Base-by-base conservation (phyloP, 2,888 invertebrate species). In the Parasteatoda lunata region DNA sequence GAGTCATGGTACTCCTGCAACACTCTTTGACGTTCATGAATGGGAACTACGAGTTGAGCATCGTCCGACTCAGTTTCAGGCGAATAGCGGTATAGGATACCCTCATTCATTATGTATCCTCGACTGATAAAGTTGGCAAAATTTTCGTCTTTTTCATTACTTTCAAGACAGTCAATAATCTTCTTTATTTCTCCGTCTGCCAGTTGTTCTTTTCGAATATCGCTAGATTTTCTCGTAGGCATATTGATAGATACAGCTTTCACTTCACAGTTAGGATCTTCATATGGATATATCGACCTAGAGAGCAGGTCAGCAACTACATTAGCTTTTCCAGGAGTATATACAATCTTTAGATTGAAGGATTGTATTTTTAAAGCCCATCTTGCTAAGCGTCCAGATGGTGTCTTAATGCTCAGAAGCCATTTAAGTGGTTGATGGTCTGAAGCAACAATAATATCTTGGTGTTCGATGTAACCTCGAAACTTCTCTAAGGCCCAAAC, bases 331-430 rank as follows among this genome's bases (percentile, higher is more conserved):
- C 54, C 70, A 0, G 30, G 30, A 30, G 30, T 30, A 30, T 30
- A 30, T 30, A 30, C 30, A 30, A 30, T 30, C 30, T 30, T 49
- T 45, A 65, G 49, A 47, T 81, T 81, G 45, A 51, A 66, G 6
- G 72, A 48, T 30, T 81, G 81, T 4, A 81, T 15, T 30, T 80
- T 70, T 7, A 78, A 70, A 45, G 47, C n/a, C 70, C 78, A 59
- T 48, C 69, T 52, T 4, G 47, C 47, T 47, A 69, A 48, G 45
- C 64, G 13, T 59, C 71, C 65, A 3, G 71, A 59, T 48, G 72
- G 30, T 8, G 79, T 15, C 15, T 78, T 69, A 1, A 78, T 11
- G 4, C 13, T 69, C 69, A 78, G 11, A 7, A 78, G 54, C 15
- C 79, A 71, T 30, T 79, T 79, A 5, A 79, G 48, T 0, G 59